Conservation (phyloP, 2,113 vertebrate species). For the Hipposideros armiger region DNA sequence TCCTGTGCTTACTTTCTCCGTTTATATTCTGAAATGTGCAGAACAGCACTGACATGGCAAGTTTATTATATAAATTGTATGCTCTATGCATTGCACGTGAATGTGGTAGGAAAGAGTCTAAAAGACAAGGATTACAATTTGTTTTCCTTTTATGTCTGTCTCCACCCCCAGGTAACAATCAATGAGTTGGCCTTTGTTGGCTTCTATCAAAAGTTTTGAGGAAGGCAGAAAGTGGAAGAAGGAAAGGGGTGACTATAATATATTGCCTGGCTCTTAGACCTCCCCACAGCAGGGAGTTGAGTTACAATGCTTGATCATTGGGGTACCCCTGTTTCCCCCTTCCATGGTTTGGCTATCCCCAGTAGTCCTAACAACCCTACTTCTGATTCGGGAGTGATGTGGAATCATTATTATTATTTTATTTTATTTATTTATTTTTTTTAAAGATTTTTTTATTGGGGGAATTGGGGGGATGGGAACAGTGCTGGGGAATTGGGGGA, state of each 20-base stretch:
- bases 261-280: background rate
- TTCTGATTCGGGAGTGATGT: background rate
- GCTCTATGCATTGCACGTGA: background rate
- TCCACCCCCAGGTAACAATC: background rate
- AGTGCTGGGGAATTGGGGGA: no score
- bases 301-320: background rate
- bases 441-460: no score
- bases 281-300: background rate
- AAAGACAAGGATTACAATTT: background rate
- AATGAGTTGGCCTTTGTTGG: background rate
- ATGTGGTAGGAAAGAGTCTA: background rate
- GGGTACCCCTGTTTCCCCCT: rapidly evolving
- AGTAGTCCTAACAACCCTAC: background rate
- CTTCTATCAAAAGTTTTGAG: background rate
- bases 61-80: background rate
- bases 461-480: no score
- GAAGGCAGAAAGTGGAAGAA: background rate
- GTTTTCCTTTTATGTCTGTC: background rate
- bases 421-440: no score
- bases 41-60: background rate
- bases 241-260: no score
- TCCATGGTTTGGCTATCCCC: no score
- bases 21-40: background rate
- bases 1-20: background rate
- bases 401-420: background rate